These are phyloP conservation scores for Volucella inflata DNA, from an alignment of 2,888 invertebrate species.

Conservation along the genomic window DNA sequence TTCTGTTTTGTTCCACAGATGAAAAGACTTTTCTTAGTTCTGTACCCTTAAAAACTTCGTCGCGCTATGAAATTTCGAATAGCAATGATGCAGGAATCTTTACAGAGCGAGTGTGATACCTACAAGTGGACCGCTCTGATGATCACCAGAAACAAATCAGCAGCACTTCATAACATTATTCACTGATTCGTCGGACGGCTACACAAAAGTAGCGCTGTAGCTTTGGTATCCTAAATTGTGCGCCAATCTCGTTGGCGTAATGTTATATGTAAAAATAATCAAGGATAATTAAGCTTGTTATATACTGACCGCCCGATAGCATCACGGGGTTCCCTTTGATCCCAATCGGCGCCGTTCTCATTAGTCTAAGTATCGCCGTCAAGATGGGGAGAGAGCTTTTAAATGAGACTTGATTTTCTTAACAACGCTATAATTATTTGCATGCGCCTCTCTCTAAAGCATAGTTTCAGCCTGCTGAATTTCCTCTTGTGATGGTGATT, in stretches of 20 bases:
- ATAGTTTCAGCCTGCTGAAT: not conserved
- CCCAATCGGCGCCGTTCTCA: too few relatives aligned
- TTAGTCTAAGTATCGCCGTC: too few relatives aligned
- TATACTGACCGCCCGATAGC: not conserved
- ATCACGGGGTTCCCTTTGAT: too few relatives aligned
- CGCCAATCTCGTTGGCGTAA: conserved; percentile 16
- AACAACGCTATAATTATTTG: not conserved
- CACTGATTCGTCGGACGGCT: not conserved
- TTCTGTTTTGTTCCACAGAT: not conserved
- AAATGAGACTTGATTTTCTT: too few relatives aligned
- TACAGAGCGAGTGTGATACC: not conserved
- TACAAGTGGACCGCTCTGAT: too few relatives aligned
- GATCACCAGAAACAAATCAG: too few relatives aligned
- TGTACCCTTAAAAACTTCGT: too few relatives aligned
- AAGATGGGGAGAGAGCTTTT: too few relatives aligned
- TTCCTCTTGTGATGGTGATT: conserved; percentile 15
- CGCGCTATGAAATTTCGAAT: not conserved
- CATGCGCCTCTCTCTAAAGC: not conserved
- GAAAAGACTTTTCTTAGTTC: not conserved
- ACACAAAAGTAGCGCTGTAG: too few relatives aligned
- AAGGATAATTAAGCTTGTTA: too few relatives aligned
- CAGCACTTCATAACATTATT: not conserved
- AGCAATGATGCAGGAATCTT: conserved; percentile 42
- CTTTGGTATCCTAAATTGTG: not conserved
- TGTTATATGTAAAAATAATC: too few relatives aligned